These are phyloP conservation scores for Drosophila subquinaria DNA, from an alignment of 2,888 invertebrate species.

Conservation along the genomic window DNA sequence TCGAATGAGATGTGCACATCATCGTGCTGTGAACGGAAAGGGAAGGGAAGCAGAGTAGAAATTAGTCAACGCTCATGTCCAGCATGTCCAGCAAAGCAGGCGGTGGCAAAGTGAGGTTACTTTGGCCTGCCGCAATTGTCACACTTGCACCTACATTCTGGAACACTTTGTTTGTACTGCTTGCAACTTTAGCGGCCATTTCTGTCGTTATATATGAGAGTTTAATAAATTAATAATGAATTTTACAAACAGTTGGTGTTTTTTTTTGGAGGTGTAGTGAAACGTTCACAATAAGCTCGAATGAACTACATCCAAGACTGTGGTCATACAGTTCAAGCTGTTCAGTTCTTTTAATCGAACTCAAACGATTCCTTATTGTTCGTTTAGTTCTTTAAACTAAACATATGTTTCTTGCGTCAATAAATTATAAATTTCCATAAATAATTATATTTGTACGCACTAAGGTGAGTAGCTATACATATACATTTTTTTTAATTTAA, in stretches of 20 bases:
- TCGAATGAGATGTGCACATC: slow-evolving; percentile 98
- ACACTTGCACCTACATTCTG: slow-evolving; percentile 88
- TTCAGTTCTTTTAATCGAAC: neutral
- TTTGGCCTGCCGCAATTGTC: slow-evolving; percentile 15
- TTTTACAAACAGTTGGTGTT: slow-evolving; percentile 69
- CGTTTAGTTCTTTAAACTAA: neutral
- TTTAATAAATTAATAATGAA: slow-evolving; percentile 47
- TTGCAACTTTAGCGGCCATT: slow-evolving; percentile 85
- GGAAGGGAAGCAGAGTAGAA: neutral
- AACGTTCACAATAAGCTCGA: neutral
- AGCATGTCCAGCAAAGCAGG: slow-evolving; percentile 22
- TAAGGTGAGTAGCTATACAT: neutral
- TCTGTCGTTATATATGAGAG: slow-evolving; percentile 18
- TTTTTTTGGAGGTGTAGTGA: neutral
- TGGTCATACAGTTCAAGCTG: no score
- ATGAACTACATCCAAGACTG: no score
- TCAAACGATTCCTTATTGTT: neutral
- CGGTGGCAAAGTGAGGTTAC: slow-evolving; percentile 72
- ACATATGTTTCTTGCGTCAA: neutral
- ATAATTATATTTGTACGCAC: neutral
- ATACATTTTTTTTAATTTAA: neutral
- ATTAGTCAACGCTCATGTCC: slow-evolving; percentile 45
- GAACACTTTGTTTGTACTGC: slow-evolving; percentile 88
- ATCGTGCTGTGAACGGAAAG: slow-evolving; percentile 85
- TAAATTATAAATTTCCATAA: neutral